These are phyloP conservation scores for Opisthocomus hoazin DNA, from an alignment of 2,113 vertebrate genomes.

Conservation along the genomic window DNA sequence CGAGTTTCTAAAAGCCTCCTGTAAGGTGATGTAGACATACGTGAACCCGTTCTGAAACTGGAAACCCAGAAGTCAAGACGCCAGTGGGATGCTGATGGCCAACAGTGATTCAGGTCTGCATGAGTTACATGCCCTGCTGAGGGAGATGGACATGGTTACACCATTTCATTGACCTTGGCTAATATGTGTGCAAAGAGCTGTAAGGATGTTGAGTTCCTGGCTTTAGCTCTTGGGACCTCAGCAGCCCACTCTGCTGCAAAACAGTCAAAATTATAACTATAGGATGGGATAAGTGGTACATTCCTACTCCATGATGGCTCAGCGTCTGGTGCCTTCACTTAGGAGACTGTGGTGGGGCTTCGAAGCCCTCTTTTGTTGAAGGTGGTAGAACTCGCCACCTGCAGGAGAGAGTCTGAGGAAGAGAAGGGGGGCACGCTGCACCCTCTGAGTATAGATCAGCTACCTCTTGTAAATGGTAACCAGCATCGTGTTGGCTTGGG, in stretches of 20 bases:
- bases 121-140: fast-evolving
- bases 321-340: background rate
- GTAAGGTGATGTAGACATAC: background rate
- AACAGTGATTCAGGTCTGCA: background rate
- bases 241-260: background rate
- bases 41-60: background rate
- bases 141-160: background rate
- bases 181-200: background rate
- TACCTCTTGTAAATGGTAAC: background rate
- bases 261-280: fast-evolving
- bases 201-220: background rate
- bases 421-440: background rate
- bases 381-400: background rate
- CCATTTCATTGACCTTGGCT: background rate
- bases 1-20: background rate
- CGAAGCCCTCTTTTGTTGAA: background rate
- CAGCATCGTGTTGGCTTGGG: fast-evolving
- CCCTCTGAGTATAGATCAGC: background rate
- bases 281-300: background rate
- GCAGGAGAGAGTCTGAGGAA: background rate
- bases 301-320: background rate
- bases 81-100: background rate
- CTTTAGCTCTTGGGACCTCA: background rate
- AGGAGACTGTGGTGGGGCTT: fast-evolving
- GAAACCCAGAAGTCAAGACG: background rate